These are phyloP conservation scores for Rhysida immarginata DNA, from an alignment of 1,140 invertebrate genomes.

Conservation along the genomic window DNA sequence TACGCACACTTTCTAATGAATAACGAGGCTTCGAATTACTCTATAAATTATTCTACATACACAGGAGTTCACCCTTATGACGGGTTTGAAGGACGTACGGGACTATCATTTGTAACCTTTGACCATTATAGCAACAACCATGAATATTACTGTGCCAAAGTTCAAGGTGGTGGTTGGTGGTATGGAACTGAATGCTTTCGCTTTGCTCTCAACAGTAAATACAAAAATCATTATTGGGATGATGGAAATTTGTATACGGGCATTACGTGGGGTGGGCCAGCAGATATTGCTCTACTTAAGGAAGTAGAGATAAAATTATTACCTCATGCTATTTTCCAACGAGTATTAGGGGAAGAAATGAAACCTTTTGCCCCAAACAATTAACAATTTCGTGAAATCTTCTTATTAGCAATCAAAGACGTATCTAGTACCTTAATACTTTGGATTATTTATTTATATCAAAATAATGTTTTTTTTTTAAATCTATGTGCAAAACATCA, in stretches of 20 bases:
- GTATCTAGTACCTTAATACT: too few relatives aligned
- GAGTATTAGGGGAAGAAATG: too few relatives aligned
- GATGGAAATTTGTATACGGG: conserved; percentile 1
- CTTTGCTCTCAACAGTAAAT: conserved; percentile 1
- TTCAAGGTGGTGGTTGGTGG: conserved; percentile 5
- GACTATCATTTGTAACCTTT: not conserved
- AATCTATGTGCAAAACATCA: too few relatives aligned
- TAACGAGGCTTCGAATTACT: not conserved
- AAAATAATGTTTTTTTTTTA: too few relatives aligned
- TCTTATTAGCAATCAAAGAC: too few relatives aligned
- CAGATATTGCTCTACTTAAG: conserved; percentile 1
- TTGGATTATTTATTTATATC: too few relatives aligned
- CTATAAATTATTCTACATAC: not conserved
- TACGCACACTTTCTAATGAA: not conserved
- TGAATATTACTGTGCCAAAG: not conserved
- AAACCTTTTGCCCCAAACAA: too few relatives aligned
- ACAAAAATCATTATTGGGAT: conserved; percentile 3
- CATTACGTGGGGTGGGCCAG: conserved; percentile 3
- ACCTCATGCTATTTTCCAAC: not conserved
- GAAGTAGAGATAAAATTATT: not conserved
- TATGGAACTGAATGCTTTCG: not conserved
- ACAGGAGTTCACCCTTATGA: conserved; percentile 2
- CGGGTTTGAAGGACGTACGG: not conserved
- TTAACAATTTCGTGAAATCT: too few relatives aligned
- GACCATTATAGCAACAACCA: not conserved